Conservation (phyloP, 2,113 vertebrate species). For the Castor canadensis region DNA sequence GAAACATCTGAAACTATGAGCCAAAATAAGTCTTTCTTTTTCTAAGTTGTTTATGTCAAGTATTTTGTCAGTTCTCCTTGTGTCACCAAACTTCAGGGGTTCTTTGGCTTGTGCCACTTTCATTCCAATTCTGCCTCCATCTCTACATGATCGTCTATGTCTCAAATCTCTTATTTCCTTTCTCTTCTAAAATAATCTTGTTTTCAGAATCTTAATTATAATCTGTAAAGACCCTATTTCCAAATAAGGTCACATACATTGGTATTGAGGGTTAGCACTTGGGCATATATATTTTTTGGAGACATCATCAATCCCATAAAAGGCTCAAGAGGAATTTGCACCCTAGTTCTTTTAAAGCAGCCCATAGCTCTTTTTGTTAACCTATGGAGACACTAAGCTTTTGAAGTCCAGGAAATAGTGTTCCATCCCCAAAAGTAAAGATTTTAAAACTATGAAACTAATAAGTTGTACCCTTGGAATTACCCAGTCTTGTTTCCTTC, state of each 20-base stretch:
- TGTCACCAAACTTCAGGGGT: neutral
- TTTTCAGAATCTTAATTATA: neutral
- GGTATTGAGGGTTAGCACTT: neutral
- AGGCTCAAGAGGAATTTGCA: neutral
- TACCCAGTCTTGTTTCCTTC: neutral
- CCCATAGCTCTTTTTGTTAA: neutral
- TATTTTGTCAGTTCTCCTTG: no score
- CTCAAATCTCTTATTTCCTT: neutral
- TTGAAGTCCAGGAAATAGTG: neutral
- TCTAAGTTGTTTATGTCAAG: no score
- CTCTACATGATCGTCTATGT: neutral
- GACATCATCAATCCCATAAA: neutral
- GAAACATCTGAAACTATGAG: no score
- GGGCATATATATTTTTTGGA: neutral
- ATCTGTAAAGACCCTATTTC: neutral
- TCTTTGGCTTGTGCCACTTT: neutral
- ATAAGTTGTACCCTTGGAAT: neutral
- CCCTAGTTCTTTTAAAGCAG: neutral
- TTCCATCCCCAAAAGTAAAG: neutral
- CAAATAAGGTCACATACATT: neutral
- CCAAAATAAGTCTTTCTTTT: no score
- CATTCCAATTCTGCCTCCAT: neutral
- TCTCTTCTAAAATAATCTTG: neutral
- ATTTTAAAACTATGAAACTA: neutral
- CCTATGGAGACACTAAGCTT: neutral